phyloP scores from a whole-genome alignment of 2,888 invertebrate species.

The Drosophila incognita region DNA sequence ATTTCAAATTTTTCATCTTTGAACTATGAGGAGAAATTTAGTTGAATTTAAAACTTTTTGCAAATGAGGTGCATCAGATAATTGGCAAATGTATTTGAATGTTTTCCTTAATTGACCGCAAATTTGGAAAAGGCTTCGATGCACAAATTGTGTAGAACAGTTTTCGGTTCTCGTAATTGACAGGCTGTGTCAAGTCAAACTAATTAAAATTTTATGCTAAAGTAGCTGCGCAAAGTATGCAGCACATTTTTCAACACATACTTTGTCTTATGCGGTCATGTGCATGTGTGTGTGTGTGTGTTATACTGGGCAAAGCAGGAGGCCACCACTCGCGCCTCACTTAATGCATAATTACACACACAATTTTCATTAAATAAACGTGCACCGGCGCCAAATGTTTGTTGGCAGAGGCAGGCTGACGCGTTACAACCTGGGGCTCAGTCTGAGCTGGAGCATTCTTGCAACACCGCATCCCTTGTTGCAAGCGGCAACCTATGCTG shows the following conservation, averaged over 20 bases:
- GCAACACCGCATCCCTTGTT: slow-evolving; percentile 39
- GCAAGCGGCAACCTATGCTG: slow-evolving; percentile 30
- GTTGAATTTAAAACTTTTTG: background rate
- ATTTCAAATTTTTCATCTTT: background rate
- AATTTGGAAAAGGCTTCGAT: slow-evolving; percentile 19
- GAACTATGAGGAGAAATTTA: background rate
- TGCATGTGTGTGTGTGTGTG: slow-evolving; percentile 1
- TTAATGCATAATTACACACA: slow-evolving; percentile 81
- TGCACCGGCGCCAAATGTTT: slow-evolving; percentile 69
- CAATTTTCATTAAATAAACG: slow-evolving; percentile 80
- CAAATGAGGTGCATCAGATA: slow-evolving; percentile 7
- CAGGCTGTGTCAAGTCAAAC: slow-evolving; percentile 60
- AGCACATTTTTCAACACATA: slow-evolving; percentile 43
- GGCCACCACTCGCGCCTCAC: slow-evolving; percentile 37
- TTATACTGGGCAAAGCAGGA: slow-evolving; percentile 48
- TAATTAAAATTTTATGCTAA: slow-evolving; percentile 76
- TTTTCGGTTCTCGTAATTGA: slow-evolving; percentile 40
- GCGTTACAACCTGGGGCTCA: slow-evolving; percentile 19
- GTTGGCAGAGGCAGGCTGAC: slow-evolving; percentile 51
- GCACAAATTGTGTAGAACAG: slow-evolving; percentile 18
- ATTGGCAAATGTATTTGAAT: slow-evolving; percentile 33
- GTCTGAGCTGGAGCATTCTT: slow-evolving; percentile 33
- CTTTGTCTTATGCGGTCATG: slow-evolving; percentile 12
- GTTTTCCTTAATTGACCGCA: slow-evolving; percentile 54
- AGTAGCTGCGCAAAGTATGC: slow-evolving; percentile 63